These are phyloP conservation scores for Anser cygnoides DNA, from an alignment of 2,113 vertebrate genomes.

Conservation along the genomic window DNA sequence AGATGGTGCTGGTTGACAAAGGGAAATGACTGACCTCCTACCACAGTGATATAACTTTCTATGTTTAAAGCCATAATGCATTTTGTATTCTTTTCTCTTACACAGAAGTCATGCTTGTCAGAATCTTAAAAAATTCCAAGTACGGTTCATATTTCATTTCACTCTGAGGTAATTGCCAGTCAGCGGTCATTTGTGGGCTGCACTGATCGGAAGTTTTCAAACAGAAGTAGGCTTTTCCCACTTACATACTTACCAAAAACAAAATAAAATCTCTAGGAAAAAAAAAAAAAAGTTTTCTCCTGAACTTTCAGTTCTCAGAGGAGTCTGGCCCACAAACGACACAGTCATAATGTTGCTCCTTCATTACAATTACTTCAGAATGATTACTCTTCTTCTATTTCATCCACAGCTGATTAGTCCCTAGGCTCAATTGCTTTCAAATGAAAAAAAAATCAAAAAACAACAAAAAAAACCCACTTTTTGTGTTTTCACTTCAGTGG, in stretches of 20 bases:
- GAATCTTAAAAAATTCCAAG: background rate
- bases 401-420: conserved; percentile 46
- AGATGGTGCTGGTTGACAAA: background rate
- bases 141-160: background rate
- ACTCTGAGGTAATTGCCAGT: background rate
- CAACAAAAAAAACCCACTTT: background rate
- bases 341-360: background rate
- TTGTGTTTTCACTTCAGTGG: conserved; percentile 28
- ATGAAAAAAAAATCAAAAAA: background rate
- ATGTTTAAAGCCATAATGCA: background rate
- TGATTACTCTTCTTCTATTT: conserved; percentile 48
- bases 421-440: conserved; percentile 41
- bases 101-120: background rate
- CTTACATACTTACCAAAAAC: background rate
- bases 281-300: background rate
- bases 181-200: background rate
- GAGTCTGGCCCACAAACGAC: conserved; percentile 4
- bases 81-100: background rate
- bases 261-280: background rate
- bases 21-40: background rate
- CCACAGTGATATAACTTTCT: background rate
- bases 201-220: background rate
- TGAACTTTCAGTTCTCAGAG: conserved; percentile 13
- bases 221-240: background rate
- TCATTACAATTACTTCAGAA: conserved; percentile 32